Base-by-base conservation (phyloP, 2,797 vertebrate genomes). In the Microhierax caerulescens region DNA sequence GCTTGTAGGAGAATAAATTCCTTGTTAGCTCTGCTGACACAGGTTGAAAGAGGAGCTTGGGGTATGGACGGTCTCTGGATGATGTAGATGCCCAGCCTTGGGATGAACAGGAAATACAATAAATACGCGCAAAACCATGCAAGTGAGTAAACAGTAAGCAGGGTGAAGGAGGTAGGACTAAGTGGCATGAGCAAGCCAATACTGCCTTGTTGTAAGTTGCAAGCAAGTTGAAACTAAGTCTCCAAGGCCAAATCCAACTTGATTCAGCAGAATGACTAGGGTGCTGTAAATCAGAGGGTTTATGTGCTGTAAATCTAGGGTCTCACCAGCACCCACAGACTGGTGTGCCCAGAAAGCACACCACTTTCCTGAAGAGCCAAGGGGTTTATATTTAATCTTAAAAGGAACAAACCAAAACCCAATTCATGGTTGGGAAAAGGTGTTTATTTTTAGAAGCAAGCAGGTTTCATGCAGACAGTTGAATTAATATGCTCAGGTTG, bases 21-120 rank as follows among this genome's bases (percentile, higher is more conserved):
- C 45, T 7, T 36, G 30, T 24, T 32, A 36, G 47, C 53, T n/a
- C 1, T 5, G 25, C 48, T 43, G 48, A 24, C 48, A 8, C 1
- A 9, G 43, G 41, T 72, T 72, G 73, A 32, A 75, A 51, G 54
- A 37, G 59, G 37, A 25, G 2, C 12, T 3, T 53, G 13, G 25
- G 18, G 16, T 48, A 21, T 15, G 34, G 41, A n/a, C n/a, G 41
- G 54, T 18, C 18, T 84, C 41, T 39, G 57, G 28, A 30, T 41
- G 0, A 0, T 15, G 36, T 17, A 65, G 37, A 4, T 2, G 3
- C 19, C 9, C 47, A 74, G 37, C 32, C 24, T 32, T 59, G 53
- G 75, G 30, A 32, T 41, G 39, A 63, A 30, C 13, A 37, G 11
- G 14, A 37, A 34, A 20, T 28, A 10, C 0, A 69, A 50, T 19